A percentile compares a stretch with the other conserved stretches of the same genome.
Conservation (phyloP, 2,113 vertebrate species). For the Helogale parvula region DNA sequence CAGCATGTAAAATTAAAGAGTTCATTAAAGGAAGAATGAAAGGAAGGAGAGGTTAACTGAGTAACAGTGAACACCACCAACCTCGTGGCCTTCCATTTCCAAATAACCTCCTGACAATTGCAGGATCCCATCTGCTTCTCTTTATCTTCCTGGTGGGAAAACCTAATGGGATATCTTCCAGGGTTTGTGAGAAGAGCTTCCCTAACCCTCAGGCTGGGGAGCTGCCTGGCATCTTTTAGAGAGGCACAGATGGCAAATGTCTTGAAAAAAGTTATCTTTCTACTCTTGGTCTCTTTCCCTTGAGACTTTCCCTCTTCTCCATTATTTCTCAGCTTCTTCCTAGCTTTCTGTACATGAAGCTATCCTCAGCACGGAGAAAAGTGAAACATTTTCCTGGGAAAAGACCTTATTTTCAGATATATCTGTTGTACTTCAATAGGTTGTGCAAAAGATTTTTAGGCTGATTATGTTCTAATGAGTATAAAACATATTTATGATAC, state of each 20-base stretch:
- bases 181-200: conserved; percentile 54
- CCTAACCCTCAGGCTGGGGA: conserved; percentile 50
- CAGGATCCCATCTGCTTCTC: conserved; percentile 77
- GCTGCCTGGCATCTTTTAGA: conserved; percentile 74
- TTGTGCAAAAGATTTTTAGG: conserved; percentile 24
- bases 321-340: conserved; percentile 55
- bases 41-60: conserved; percentile 72
- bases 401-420: conserved; percentile 19
- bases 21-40: conserved; percentile 69
- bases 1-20: conserved; percentile 66
- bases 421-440: not conserved
- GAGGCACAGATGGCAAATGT: conserved; percentile 79
- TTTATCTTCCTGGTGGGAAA: conserved; percentile 59
- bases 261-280: conserved; percentile 67
- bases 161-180: conserved; percentile 74
- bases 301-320: conserved; percentile 40
- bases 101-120: conserved; percentile 63
- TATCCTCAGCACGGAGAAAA: conserved; percentile 36
- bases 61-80: conserved; percentile 59
- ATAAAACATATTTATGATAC: not conserved
- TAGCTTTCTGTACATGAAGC: not conserved
- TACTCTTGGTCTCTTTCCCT: conserved; percentile 62
- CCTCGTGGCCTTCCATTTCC: conserved; percentile 70
- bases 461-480: not conserved
- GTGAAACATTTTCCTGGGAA: not conserved